These are phyloP conservation scores for Onthophagus taurus DNA, from an alignment of 1,140 invertebrate species.

Conservation along the genomic window DNA sequence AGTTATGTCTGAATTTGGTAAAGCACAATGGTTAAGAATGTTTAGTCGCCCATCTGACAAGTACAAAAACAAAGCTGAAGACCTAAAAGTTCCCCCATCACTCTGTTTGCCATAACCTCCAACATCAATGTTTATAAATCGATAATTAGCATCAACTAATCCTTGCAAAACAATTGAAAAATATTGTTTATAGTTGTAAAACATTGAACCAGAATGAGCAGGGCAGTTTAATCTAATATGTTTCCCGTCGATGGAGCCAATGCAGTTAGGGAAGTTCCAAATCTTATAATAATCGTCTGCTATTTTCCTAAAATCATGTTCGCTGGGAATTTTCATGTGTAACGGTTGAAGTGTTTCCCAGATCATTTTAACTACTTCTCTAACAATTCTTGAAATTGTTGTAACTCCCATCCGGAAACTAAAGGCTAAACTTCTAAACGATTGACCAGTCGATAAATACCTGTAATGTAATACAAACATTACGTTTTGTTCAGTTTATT, in stretches of 20 bases:
- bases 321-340: conserved; percentile 18
- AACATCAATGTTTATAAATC: conserved; percentile 9
- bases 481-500: not conserved
- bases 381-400: conserved; percentile 15
- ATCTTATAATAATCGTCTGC: conserved; percentile 26
- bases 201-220: conserved; percentile 22
- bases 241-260: conserved; percentile 39
- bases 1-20: no score
- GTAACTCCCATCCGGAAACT: conserved; percentile 7
- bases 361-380: conserved; percentile 13
- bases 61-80: conserved; percentile 2
- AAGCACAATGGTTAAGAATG: no score
- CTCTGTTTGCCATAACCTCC: conserved; percentile 16
- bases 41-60: not conserved
- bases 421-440: conserved; percentile 11
- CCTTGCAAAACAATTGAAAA: conserved; percentile 12
- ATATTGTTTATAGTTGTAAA: conserved; percentile 23
- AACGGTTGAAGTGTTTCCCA: conserved; percentile 23
- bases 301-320: conserved; percentile 15
- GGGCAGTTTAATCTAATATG: conserved; percentile 34
- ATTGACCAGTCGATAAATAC: conserved; percentile 16
- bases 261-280: conserved; percentile 37
- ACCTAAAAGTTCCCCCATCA: conserved; percentile 13
- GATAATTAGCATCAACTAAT: conserved; percentile 13
- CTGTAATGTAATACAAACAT: conserved; percentile 4